phyloP scores from a whole-genome alignment of 2,797 vertebrate genomes.

The Valencia hispanica region DNA sequence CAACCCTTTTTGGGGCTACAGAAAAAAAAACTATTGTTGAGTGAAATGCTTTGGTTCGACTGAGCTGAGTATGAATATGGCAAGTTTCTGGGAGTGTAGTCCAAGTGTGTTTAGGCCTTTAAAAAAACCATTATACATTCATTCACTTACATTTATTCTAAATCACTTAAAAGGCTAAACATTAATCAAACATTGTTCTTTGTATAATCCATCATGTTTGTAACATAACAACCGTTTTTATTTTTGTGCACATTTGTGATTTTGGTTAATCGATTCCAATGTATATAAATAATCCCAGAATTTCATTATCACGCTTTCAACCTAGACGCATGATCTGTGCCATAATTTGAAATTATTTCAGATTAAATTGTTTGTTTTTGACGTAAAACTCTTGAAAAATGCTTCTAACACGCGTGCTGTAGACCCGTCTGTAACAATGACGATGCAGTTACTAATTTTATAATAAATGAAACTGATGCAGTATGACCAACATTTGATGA shows the following conservation, averaged over 20 bases:
- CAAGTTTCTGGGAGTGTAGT: background rate
- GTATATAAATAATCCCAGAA: background rate
- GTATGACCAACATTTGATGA: background rate
- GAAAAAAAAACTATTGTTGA: background rate
- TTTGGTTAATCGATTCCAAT: background rate
- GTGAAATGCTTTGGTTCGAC: background rate
- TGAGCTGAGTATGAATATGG: background rate
- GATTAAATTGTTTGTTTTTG: background rate
- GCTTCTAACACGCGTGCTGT: background rate
- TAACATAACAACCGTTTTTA: background rate
- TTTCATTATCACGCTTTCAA: background rate
- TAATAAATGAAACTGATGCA: background rate
- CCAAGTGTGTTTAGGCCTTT: background rate
- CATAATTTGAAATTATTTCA: too few relatives aligned
- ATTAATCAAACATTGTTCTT: background rate
- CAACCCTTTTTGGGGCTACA: too few relatives aligned
- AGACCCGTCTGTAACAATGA: background rate
- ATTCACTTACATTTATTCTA: background rate
- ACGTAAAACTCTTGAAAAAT: background rate
- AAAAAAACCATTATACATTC: background rate
- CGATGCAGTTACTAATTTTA: background rate
- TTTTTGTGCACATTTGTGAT: background rate
- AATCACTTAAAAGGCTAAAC: background rate
- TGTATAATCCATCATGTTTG: background rate
- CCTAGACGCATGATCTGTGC: background rate